A percentile compares a stretch with the other conserved stretches of the same genome.
Conservation (phyloP, 2,888 invertebrate species). For the Tipula confusa region DNA sequence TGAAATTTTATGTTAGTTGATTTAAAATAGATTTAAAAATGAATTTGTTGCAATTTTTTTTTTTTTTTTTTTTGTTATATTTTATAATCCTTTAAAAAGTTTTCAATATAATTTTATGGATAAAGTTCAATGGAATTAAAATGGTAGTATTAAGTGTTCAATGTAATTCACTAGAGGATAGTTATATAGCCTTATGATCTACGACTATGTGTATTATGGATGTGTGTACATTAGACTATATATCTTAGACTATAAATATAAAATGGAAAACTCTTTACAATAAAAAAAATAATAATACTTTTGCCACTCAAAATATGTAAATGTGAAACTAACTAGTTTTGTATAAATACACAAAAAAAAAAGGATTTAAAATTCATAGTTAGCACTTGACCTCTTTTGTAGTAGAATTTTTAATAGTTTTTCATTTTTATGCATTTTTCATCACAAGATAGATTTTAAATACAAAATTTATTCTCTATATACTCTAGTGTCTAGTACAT, state of each 20-base stretch:
- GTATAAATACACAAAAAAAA: neutral
- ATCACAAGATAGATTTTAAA: neutral
- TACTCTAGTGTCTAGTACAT: neutral
- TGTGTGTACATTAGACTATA: too few relatives aligned
- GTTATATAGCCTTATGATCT: neutral
- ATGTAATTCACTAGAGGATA: neutral
- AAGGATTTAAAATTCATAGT: neutral
- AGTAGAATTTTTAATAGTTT: neutral
- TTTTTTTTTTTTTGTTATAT: neutral
- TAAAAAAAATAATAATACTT: neutral
- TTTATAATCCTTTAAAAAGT: constrained; percentile 13
- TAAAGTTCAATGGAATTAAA: neutral
- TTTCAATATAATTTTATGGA: neutral
- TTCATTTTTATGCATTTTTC: neutral
- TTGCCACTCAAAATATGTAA: constrained; percentile 8
- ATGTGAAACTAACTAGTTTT: neutral
- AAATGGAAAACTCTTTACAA: neutral
- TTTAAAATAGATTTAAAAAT: constrained; percentile 16
- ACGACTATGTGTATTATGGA: too few relatives aligned
- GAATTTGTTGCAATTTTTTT: too few relatives aligned
- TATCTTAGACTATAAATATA: neutral
- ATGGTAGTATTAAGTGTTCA: neutral
- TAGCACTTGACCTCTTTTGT: neutral
- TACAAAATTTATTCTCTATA: neutral
- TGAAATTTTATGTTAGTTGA: constrained; percentile 20